phyloP scores from a whole-genome alignment of 2,888 invertebrate species.

The Drosophila picticornis region DNA sequence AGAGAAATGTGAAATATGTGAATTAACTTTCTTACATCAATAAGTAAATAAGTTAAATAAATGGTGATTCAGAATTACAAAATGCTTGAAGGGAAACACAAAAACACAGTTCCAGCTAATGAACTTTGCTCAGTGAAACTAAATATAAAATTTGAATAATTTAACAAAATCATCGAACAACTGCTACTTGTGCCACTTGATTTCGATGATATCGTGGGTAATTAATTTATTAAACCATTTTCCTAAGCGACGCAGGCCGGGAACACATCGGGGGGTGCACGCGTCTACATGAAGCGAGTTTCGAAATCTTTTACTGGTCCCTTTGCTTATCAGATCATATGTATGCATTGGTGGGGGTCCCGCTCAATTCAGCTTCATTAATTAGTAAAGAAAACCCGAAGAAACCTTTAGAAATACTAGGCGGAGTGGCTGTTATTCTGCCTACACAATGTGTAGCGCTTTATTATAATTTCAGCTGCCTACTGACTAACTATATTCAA shows the following conservation, averaged over 20 bases:
- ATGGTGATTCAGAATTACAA: background rate
- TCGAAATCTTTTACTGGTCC: conserved; percentile 38
- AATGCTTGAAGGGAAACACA: background rate
- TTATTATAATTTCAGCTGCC: conserved; percentile 61
- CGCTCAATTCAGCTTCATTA: conserved; percentile 54
- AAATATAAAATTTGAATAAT: conserved; percentile 25
- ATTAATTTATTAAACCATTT: conserved; percentile 70
- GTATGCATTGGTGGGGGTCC: conserved; percentile 28
- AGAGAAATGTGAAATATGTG: background rate
- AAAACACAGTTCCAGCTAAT: conserved; percentile 9
- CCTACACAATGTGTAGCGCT: conserved; percentile 70
- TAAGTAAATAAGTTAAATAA: background rate
- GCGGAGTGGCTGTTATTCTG: conserved; percentile 27
- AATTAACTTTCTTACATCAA: background rate
- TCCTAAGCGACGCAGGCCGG: conserved; percentile 37
- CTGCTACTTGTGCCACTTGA: conserved; percentile 51
- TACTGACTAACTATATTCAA: conserved; percentile 50
- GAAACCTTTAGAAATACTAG: conserved; percentile 23
- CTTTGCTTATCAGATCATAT: conserved; percentile 25
- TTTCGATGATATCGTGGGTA: conserved; percentile 52
- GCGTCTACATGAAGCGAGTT: conserved; percentile 8
- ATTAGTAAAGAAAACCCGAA: conserved; percentile 47
- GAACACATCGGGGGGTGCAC: conserved; percentile 33
- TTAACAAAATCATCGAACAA: conserved; percentile 10
- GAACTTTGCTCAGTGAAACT: conserved; percentile 35